phyloP scores from a whole-genome alignment of 2,888 invertebrate genomes.

The Catocala sponsa region DNA sequence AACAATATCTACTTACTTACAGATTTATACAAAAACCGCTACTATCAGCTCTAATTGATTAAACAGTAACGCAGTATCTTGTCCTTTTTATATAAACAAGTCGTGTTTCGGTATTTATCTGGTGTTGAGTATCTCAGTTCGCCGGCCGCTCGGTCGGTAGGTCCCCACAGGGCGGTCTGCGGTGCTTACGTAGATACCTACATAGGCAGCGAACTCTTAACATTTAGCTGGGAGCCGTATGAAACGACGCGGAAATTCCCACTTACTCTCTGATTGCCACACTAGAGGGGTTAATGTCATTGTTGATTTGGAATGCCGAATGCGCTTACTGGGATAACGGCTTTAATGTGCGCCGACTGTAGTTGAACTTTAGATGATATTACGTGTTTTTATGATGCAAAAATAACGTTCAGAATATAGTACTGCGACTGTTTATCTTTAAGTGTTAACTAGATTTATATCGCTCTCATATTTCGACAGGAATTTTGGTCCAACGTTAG shows the following conservation, averaged over 20 bases:
- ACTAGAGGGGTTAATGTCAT: constrained; percentile 85
- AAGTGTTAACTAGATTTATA: constrained; percentile 15
- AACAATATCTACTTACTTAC: no score
- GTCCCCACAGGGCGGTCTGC: constrained; percentile 49
- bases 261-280: constrained; percentile 86
- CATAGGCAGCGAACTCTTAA: constrained; percentile 77
- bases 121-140: constrained; percentile 25
- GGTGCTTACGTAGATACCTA: constrained; percentile 52
- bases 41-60: neutral
- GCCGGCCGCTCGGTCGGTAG: constrained; percentile 20
- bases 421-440: constrained; percentile 8
- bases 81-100: constrained; percentile 30
- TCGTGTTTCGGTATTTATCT: constrained; percentile 13
- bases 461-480: no score
- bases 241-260: constrained; percentile 87
- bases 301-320: constrained; percentile 84
- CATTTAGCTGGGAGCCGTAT: constrained; percentile 82
- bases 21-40: no score
- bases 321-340: constrained; percentile 77
- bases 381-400: constrained; percentile 44
- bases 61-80: neutral
- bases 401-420: constrained; percentile 7
- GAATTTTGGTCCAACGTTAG: no score
- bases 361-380: constrained; percentile 54
- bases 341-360: constrained; percentile 55